Evolutionary conservation across 1,140 invertebrate species (phyloP).

Genomic region (Rhizoglyphus robini): DNA sequence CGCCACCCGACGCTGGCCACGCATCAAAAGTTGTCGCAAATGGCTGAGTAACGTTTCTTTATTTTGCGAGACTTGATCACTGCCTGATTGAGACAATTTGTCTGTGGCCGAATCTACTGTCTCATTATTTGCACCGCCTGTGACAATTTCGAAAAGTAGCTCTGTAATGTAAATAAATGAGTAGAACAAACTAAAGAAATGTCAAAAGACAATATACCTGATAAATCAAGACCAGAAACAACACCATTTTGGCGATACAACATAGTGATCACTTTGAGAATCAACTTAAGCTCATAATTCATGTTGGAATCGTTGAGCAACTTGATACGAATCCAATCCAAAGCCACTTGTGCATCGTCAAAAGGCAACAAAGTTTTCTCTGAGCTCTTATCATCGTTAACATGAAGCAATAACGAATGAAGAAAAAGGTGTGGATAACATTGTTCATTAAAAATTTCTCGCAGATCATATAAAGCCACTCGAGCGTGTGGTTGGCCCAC

Average conservation of each 20-base stretch:
- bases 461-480: neutral
- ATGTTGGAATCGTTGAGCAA: neutral
- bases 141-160: constrained; percentile 5
- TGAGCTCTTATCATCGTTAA: neutral
- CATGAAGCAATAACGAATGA: neutral
- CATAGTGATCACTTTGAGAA: constrained; percentile 20
- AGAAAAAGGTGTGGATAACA: neutral
- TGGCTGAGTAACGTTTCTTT: neutral
- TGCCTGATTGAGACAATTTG: constrained; percentile 5
- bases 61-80: neutral
- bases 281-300: constrained; percentile 18
- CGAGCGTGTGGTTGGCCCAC: neutral
- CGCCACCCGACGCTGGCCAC: constrained; percentile 16
- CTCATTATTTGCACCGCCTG: neutral
- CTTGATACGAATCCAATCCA: constrained; percentile 7
- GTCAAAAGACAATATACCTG: neutral
- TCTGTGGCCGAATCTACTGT: neutral
- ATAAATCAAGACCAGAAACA: constrained; percentile 19
- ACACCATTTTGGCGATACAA: constrained; percentile 18
- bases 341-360: neutral
- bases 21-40: constrained; percentile 11
- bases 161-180: neutral
- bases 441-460: constrained; percentile 10
- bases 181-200: neutral
- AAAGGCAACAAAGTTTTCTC: constrained; percentile 6